Evolutionary conservation across 2,888 invertebrate species (phyloP).

Genomic region (Protodeltote pygarga): DNA sequence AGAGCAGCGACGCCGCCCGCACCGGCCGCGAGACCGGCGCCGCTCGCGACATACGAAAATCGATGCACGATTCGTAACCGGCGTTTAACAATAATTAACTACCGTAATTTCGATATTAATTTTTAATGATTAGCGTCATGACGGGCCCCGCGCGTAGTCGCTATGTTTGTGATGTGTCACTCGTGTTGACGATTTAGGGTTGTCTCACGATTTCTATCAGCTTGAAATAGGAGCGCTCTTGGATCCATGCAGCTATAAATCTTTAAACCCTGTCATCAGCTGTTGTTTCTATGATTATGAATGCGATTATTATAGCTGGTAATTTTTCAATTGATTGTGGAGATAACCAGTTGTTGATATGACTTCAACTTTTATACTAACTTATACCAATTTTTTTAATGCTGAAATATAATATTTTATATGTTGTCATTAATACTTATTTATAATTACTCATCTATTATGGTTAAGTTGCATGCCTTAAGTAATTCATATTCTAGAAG

Average conservation of each 20-base stretch:
- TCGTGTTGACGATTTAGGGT: slow-evolving; percentile 57
- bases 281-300: slow-evolving; percentile 47
- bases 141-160: slow-evolving; percentile 64
- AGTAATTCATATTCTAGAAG: slow-evolving; percentile 1
- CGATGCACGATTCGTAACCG: slow-evolving; percentile 84
- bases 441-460: background rate
- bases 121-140: slow-evolving; percentile 67
- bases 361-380: slow-evolving; percentile 17
- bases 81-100: slow-evolving; percentile 69
- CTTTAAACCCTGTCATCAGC: slow-evolving; percentile 41
- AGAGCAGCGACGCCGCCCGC: slow-evolving; percentile 81
- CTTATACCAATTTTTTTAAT: slow-evolving; percentile 8
- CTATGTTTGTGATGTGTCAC: slow-evolving; percentile 70
- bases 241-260: slow-evolving; percentile 49
- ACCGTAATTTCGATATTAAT: slow-evolving; percentile 71
- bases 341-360: slow-evolving; percentile 28
- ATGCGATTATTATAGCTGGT: slow-evolving; percentile 40
- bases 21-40: slow-evolving; percentile 76
- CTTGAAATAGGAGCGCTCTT: slow-evolving; percentile 56
- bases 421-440: too few species aligned
- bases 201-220: slow-evolving; percentile 57
- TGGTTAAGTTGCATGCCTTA: background rate
- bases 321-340: slow-evolving; percentile 24
- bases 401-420: too few species aligned
- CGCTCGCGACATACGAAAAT: slow-evolving; percentile 83